A percentile compares a stretch with the other conserved stretches of the same genome.
These are phyloP conservation scores for Macropodus opercularis DNA, from an alignment of 2,797 vertebrate species.

Conservation along the genomic window DNA sequence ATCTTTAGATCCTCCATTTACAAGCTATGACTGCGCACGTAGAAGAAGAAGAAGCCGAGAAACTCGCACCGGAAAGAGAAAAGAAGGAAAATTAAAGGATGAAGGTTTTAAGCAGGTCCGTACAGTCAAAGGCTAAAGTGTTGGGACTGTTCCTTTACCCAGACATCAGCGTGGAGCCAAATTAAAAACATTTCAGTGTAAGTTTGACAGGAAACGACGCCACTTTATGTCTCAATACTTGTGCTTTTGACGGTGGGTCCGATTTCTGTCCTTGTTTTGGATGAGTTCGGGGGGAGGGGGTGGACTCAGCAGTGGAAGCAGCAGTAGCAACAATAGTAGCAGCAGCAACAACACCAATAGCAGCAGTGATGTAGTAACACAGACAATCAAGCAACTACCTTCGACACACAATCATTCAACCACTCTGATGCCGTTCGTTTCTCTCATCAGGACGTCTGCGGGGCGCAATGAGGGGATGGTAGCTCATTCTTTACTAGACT, in stretches of 20 bases:
- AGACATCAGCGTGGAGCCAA: not conserved
- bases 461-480: not conserved
- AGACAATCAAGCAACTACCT: conserved; percentile 12
- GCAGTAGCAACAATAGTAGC: conserved; percentile 77
- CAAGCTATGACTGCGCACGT: conserved; percentile 71
- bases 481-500: not conserved
- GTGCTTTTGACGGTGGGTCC: conserved; percentile 54
- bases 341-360: conserved; percentile 76
- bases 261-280: conserved; percentile 34
- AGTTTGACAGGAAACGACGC: not conserved
- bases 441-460: not conserved
- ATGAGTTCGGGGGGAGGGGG: conserved; percentile 19
- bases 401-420: conserved; percentile 37
- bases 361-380: conserved; percentile 77
- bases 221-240: conserved; percentile 28
- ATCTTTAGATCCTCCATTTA: conserved; percentile 77
- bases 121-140: conserved; percentile 51
- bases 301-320: conserved; percentile 65
- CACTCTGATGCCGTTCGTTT: conserved; percentile 14
- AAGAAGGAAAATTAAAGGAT: conserved; percentile 4
- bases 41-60: conserved; percentile 72
- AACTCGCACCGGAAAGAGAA: conserved; percentile 34
- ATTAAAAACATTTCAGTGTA: conserved; percentile 4
- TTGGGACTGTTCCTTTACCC: conserved; percentile 14
- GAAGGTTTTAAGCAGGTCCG: conserved; percentile 30